Evolutionary conservation across 2,888 invertebrate species (phyloP).

Genomic region (Synergus gifuensis): DNA sequence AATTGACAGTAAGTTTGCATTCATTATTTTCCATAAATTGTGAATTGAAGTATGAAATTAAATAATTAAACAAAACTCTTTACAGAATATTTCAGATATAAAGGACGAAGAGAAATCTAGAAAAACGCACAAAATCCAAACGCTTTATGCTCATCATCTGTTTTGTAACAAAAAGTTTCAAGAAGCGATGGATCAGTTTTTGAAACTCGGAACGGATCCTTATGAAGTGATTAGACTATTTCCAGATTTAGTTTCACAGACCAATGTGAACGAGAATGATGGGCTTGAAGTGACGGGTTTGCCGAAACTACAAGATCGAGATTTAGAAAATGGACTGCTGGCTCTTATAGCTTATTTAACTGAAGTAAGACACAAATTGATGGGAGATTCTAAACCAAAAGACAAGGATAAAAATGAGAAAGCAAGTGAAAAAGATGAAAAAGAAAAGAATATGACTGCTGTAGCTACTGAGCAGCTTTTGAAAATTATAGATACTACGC

Average conservation of each 20-base stretch:
- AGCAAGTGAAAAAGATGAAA: conserved; percentile 66
- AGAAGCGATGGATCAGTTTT: conserved; percentile 94
- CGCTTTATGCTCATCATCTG: conserved; percentile 92
- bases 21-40: neutral
- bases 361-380: conserved; percentile 83
- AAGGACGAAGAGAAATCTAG: conserved; percentile 88
- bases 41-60: conserved; percentile 63
- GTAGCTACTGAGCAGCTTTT: conserved; percentile 83
- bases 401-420: conserved; percentile 66
- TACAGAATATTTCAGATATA: conserved; percentile 90
- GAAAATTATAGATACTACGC: conserved; percentile 97
- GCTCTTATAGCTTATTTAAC: conserved; percentile 95
- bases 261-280: conserved; percentile 74
- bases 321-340: conserved; percentile 91
- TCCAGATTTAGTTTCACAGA: conserved; percentile 89
- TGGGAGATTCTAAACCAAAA: conserved; percentile 74
- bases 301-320: conserved; percentile 87
- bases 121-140: conserved; percentile 92
- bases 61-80: conserved; percentile 52
- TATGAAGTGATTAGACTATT: conserved; percentile 96
- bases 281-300: conserved; percentile 76
- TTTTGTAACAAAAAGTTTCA: conserved; percentile 93
- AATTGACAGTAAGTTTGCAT: conserved; percentile 86
- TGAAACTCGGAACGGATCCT: conserved; percentile 94
- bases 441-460: conserved; percentile 75